Percentiles rank a stretch among this genome's conserved stretches.
phyloP scores from a whole-genome alignment of 2,888 invertebrate genomes.

The Orchestes rusci region DNA sequence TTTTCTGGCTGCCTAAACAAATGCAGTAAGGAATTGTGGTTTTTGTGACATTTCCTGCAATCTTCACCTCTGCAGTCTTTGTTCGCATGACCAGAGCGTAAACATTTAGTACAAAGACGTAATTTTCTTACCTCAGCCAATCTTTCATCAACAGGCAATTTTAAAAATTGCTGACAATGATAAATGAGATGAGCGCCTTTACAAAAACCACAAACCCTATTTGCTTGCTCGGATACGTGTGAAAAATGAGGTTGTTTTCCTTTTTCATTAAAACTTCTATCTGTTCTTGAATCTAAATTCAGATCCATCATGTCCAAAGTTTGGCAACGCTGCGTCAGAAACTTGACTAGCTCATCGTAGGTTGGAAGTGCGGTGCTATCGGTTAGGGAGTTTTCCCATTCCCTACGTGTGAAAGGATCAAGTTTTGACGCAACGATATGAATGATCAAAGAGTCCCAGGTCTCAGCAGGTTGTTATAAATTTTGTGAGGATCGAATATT shows the following conservation, averaged over 20 bases:
- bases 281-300: not conserved
- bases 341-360: not conserved
- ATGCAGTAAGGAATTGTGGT: not conserved
- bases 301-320: constrained; percentile 1
- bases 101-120: not conserved
- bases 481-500: no score
- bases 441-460: not conserved
- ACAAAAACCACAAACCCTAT: not conserved
- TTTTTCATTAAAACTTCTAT: not conserved
- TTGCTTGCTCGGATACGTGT: no score
- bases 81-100: not conserved
- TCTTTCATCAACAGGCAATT: not conserved
- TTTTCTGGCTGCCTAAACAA: not conserved
- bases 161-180: not conserved
- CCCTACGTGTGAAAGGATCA: not conserved
- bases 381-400: not conserved
- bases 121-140: not conserved
- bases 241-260: not conserved
- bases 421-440: not conserved
- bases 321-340: not conserved
- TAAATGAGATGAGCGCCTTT: not conserved
- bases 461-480: not conserved
- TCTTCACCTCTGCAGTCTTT: not conserved
- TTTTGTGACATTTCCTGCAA: not conserved
- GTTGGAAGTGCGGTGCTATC: not conserved